These are phyloP conservation scores for Catharus ustulatus DNA, from an alignment of 2,797 vertebrate species.

Conservation along the genomic window DNA sequence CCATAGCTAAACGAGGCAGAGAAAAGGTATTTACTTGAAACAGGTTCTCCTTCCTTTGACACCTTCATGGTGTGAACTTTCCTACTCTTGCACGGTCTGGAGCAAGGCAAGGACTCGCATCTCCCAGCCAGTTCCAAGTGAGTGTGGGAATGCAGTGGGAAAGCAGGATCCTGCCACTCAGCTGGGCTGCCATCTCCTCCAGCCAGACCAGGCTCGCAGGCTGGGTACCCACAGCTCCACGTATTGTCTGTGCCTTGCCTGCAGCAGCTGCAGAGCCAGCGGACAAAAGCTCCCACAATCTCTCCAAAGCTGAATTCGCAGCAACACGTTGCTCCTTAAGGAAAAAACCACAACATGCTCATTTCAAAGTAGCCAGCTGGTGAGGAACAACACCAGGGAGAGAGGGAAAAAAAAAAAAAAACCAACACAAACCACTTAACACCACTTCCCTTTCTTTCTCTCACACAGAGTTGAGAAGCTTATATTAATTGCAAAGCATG, in stretches of 20 bases:
- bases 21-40: neutral
- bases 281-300: neutral
- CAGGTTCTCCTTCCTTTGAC: neutral
- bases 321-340: neutral
- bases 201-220: neutral
- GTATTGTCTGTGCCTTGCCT: neutral
- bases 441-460: constrained; percentile 25
- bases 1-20: neutral
- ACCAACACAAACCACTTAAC: neutral
- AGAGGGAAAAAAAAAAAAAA: neutral
- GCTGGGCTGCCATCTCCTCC: neutral
- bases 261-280: rapidly evolving
- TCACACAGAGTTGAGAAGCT: neutral
- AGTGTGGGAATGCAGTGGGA: neutral
- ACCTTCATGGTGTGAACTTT: neutral
- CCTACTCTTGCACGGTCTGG: neutral
- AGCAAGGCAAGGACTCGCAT: neutral
- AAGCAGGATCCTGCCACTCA: rapidly evolving
- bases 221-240: neutral
- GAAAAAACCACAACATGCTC: neutral
- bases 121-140: rapidly evolving
- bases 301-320: neutral
- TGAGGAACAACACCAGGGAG: neutral
- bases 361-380: constrained; percentile 10
- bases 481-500: constrained; percentile 51